Conservation (phyloP, 2,113 vertebrate genomes). For the Odontesthes bonariensis region DNA sequence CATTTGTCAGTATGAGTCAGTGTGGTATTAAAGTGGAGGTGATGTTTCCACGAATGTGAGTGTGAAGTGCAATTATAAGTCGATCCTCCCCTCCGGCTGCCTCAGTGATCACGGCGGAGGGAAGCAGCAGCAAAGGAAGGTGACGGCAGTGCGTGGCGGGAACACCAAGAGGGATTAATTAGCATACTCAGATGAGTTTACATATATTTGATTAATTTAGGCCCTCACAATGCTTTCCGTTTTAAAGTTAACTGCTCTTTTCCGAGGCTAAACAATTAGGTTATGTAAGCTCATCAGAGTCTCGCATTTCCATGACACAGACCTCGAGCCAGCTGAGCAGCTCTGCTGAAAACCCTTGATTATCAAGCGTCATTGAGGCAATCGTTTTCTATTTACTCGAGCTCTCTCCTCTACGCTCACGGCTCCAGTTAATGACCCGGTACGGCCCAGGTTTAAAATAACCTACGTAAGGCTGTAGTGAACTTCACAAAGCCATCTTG, state of each 20-base stretch:
- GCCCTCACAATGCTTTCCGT: conserved; percentile 31
- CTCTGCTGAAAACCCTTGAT: conserved; percentile 67
- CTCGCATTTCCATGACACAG: conserved; percentile 64
- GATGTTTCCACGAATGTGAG: conserved; percentile 4
- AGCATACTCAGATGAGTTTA: conserved; percentile 47
- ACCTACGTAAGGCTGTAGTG: background rate
- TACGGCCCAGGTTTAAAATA: conserved; percentile 43
- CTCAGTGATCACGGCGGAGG: conserved; percentile 1
- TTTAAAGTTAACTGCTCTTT: conserved; percentile 65
- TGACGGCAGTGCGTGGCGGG: conserved; percentile 4
- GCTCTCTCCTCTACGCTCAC: conserved; percentile 18
- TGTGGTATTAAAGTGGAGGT: conserved; percentile 7
- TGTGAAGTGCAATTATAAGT: conserved; percentile 14
- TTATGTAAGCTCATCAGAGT: conserved; percentile 73
- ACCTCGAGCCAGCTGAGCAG: conserved; percentile 67
- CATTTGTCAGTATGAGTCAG: conserved; percentile 19
- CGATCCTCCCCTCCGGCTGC: background rate
- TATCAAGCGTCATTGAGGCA: conserved; percentile 52
- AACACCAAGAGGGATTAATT: conserved; percentile 44
- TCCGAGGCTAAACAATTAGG: conserved; percentile 69
- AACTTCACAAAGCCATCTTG: too few species aligned
- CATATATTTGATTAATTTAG: conserved; percentile 60
- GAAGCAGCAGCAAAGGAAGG: conserved; percentile 15
- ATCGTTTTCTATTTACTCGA: conserved; percentile 47
- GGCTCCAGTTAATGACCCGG: conserved; percentile 42